Base-by-base conservation (phyloP, 2,888 invertebrate genomes). In the Pandemis cinnamomeana region DNA sequence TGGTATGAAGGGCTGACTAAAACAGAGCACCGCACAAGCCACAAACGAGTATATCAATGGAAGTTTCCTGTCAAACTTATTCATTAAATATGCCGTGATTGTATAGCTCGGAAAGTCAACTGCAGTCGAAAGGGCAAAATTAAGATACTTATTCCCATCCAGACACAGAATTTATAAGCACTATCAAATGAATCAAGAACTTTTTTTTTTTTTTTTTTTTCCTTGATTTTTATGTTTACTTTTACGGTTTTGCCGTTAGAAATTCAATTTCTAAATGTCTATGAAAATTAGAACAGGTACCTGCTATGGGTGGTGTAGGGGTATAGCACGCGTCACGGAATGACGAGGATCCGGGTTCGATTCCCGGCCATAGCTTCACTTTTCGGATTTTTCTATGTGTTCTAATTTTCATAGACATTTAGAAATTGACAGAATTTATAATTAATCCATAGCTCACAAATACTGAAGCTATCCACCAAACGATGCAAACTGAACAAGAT, bases 391-490 rank as follows among this genome's bases (percentile, higher is more conserved):
- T n/a, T n/a, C n/a, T n/a, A n/a, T n/a, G n/a, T n/a, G n/a, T n/a
- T n/a, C n/a, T n/a, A n/a, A n/a, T n/a, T n/a, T n/a, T n/a, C n/a
- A n/a, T n/a, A n/a, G n/a, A n/a, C n/a, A n/a, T n/a, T n/a, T n/a
- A n/a, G n/a, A n/a, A n/a, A n/a, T n/a, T n/a, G n/a, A n/a, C 96
- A 0, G 97, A 96, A 82, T 97, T 97, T 53, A 98, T 93, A 1
- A 96, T 96, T 77, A 98, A 86, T 0, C 98, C 97, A 79, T 97
- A 97, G 83, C 96, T 97, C 0, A 97, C 96, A 77, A 97, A 96
- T 0, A 96, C 96, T 67, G 96, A 96, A 0, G 97, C 96, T 0
- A 96, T 86, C 93, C 92, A 93, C 92, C 93, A 93, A 0, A 88
- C 80, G 0, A 91, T 78, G 67, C 93, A 93, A 0, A 93, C 86